A percentile compares a stretch with the other conserved stretches of the same genome.
Evolutionary conservation across 2,888 invertebrate genomes (phyloP).

Genomic region (Dryobotodes eremita): DNA sequence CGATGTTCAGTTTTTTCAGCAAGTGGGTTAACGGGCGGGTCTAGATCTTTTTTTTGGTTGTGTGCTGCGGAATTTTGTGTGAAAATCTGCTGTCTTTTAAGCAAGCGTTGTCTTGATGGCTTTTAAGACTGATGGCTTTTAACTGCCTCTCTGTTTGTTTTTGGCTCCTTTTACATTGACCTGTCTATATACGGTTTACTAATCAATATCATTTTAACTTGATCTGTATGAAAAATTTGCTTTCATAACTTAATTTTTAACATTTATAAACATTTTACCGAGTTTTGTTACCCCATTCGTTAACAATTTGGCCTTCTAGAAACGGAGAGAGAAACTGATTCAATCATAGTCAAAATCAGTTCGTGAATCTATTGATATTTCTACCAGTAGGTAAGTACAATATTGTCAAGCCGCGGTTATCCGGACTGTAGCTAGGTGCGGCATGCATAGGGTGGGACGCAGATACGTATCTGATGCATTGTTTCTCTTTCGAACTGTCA

Average conservation of each 20-base stretch:
- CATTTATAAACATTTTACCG: neutral
- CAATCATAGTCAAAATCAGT: constrained; percentile 7
- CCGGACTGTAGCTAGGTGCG: constrained; percentile 43
- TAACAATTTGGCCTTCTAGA: neutral
- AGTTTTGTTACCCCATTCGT: neutral
- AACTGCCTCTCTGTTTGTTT: neutral
- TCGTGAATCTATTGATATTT: constrained; percentile 21
- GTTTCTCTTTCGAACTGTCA: constrained; percentile 60
- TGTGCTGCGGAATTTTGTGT: neutral
- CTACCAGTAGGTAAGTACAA: neutral
- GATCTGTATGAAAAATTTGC: neutral
- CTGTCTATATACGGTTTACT: neutral
- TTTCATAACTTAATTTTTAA: neutral
- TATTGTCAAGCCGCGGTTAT: constrained; percentile 43
- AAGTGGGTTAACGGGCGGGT: constrained; percentile 51
- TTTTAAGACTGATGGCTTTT: neutral
- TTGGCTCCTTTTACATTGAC: neutral
- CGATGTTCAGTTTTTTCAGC: constrained; percentile 59
- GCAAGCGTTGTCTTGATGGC: too few species aligned
- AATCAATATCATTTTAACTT: neutral
- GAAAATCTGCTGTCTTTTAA: neutral
- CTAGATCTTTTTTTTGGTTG: neutral
- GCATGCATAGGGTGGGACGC: constrained; percentile 34
- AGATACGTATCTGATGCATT: constrained; percentile 65
- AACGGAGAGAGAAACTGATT: neutral